Evolutionary conservation across 2,113 vertebrate species (phyloP).

Genomic region (Engystomops pustulosus): DNA sequence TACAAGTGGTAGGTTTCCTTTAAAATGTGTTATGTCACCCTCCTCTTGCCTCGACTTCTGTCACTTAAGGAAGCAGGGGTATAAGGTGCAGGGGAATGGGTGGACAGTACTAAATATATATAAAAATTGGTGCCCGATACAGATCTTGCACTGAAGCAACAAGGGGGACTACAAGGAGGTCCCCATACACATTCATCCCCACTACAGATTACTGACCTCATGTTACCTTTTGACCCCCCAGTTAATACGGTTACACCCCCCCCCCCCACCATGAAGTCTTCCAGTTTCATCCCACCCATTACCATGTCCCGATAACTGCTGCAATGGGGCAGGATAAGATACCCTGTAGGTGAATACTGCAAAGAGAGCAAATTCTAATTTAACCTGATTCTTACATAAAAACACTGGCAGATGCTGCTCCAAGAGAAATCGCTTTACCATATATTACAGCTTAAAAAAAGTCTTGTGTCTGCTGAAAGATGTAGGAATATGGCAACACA

Average conservation of each 20-base stretch:
- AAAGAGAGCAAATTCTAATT: not conserved
- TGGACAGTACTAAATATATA: no score
- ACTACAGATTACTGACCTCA: not conserved
- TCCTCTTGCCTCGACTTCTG: no score
- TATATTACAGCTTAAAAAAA: not conserved
- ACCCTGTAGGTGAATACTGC: not conserved
- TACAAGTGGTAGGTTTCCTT: no score
- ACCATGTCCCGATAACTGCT: not conserved
- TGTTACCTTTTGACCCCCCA: not conserved
- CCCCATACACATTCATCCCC: no score
- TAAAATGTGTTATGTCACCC: no score
- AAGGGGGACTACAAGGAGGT: no score
- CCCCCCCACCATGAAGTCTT: not conserved
- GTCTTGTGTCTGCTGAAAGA: no score
- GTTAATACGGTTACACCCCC: not conserved
- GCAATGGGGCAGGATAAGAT: not conserved
- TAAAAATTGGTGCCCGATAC: no score
- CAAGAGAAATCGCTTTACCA: not conserved
- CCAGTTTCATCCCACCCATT: not conserved
- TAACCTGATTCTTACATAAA: not conserved
- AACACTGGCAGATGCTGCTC: not conserved
- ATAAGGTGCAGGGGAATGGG: no score
- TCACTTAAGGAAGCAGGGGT: no score
- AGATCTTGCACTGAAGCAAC: no score
- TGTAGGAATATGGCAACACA: no score